phyloP scores from a whole-genome alignment of 2,888 invertebrate species.

The Lasioglossum zephyrum region DNA sequence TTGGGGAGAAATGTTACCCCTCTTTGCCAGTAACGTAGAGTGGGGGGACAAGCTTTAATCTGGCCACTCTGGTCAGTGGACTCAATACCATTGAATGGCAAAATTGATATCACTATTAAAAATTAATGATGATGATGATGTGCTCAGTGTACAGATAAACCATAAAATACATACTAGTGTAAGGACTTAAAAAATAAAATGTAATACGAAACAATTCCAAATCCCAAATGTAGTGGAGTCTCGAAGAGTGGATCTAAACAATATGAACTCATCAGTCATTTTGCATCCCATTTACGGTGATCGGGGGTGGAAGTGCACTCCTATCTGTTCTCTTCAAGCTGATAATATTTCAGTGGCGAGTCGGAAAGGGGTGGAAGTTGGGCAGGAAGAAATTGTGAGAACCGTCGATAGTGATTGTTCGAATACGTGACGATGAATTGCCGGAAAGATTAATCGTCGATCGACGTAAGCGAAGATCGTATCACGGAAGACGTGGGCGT shows the following conservation, averaged over 20 bases:
- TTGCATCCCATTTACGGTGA: constrained; percentile 63
- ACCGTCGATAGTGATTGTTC: constrained; percentile 55
- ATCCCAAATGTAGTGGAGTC: constrained; percentile 3
- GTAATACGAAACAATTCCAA: constrained; percentile 1
- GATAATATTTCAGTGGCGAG: constrained; percentile 65
- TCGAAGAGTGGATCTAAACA: constrained; percentile 51
- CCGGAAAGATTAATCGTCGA: constrained; percentile 53
- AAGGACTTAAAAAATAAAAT: background rate
- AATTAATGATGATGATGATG: no score
- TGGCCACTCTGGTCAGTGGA: no score
- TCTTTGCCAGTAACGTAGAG: no score
- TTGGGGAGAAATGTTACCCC: no score
- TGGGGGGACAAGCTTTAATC: no score
- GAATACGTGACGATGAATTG: constrained; percentile 52
- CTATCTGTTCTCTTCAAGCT: constrained; percentile 56
- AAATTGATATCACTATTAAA: no score
- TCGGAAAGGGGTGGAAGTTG: constrained; percentile 33
- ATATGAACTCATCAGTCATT: constrained; percentile 60
- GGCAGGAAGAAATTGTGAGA: constrained; percentile 57
- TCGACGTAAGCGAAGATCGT: constrained; percentile 27
- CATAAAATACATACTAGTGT: no score
- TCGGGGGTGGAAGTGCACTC: constrained; percentile 38
- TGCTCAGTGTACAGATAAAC: no score
- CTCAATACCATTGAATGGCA: no score
- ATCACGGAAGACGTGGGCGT: background rate